Evolutionary conservation across 1,140 invertebrate species (phyloP).

Genomic region (Drosophila yakuba): DNA sequence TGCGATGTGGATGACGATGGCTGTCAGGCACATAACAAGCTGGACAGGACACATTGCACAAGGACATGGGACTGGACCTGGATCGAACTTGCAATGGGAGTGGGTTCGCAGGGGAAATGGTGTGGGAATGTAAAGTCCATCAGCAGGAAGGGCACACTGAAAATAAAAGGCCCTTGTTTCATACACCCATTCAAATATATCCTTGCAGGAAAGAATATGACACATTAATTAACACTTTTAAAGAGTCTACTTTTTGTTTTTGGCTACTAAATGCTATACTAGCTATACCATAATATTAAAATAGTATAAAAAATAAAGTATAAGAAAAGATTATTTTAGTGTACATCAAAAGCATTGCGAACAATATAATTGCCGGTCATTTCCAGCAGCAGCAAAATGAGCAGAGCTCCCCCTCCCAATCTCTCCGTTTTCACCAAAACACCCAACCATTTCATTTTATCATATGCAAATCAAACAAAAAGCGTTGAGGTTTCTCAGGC

Average conservation of each 20-base stretch:
- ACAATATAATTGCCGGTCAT: conserved; percentile 83
- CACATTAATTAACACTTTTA: too few relatives aligned
- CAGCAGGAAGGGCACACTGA: conserved; percentile 47
- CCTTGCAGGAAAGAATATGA: neutral
- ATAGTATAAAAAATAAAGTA: too few relatives aligned
- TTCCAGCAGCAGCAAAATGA: conserved; percentile 78
- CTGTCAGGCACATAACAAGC: conserved; percentile 75
- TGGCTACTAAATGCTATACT: too few relatives aligned
- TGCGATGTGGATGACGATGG: conserved; percentile 68
- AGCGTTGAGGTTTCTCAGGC: conserved; percentile 34
- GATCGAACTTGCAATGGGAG: neutral
- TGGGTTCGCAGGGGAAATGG: neutral
- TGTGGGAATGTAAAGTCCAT: conserved; percentile 41
- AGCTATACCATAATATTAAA: too few relatives aligned
- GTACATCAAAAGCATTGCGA: conserved; percentile 9
- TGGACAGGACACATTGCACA: conserved; percentile 55
- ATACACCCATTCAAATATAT: neutral
- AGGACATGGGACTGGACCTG: conserved; percentile 30
- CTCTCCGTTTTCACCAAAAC: neutral
- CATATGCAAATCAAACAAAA: conserved; percentile 83
- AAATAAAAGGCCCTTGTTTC: neutral
- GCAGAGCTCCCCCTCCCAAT: conserved; percentile 25
- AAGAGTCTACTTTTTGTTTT: too few relatives aligned
- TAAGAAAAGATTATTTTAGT: neutral
- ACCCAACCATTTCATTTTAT: conserved; percentile 39